Conservation (phyloP, 2,113 vertebrate genomes). For the Notiomystis cincta region DNA sequence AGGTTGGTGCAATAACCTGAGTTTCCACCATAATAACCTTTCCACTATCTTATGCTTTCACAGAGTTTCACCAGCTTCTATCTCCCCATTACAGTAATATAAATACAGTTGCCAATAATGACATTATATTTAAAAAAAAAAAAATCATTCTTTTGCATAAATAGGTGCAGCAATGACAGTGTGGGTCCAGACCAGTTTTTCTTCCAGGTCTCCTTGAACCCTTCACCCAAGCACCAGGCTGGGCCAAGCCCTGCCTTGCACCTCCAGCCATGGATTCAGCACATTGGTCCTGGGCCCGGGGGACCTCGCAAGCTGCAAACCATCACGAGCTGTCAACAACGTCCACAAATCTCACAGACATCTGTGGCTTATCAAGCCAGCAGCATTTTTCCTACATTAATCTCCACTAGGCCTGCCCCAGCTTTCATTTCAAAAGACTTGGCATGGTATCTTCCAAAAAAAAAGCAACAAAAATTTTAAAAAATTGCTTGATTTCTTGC, state of each 20-base stretch:
- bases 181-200: neutral
- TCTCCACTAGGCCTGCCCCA: slow-evolving; percentile 71
- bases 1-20: neutral
- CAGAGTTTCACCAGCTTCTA: neutral
- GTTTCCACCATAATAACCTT: too few species aligned
- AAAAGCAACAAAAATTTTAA: neutral
- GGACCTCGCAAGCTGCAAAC: slow-evolving; percentile 70
- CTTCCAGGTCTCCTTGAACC: neutral
- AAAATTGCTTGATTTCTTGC: slow-evolving; percentile 54
- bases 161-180: neutral
- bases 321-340: slow-evolving; percentile 79
- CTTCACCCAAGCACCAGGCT: rapidly evolving
- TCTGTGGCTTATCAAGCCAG: slow-evolving; percentile 84
- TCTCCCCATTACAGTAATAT: neutral
- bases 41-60: neutral
- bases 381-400: slow-evolving; percentile 70
- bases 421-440: slow-evolving; percentile 83
- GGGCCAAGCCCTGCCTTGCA: neutral
- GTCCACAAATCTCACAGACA: slow-evolving; percentile 75
- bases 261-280: neutral
- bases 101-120: neutral
- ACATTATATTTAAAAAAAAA: neutral
- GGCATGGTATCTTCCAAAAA: slow-evolving; percentile 64
- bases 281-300: neutral
- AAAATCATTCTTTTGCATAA: neutral